Evolutionary conservation across 2,113 vertebrate genomes (phyloP), one percentile per base, ranked within the genome.

Genomic region (Jacana jacana): DNA sequence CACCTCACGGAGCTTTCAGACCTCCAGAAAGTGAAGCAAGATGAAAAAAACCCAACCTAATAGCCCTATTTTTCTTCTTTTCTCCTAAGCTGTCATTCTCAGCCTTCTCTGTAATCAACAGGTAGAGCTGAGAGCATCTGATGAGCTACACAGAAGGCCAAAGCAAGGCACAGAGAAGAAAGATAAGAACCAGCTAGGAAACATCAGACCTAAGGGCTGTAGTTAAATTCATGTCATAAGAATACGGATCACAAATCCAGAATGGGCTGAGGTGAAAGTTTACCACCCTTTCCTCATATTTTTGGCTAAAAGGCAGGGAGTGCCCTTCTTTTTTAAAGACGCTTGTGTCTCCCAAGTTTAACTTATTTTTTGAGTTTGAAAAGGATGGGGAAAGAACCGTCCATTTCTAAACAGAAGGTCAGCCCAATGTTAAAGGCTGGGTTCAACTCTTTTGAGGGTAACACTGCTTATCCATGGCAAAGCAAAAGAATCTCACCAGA

Each of bases 1-100:
- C 94, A 97, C 84, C 57, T 97, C 92, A 88, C 92, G 87, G 57
- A 96, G 93, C 90, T 97, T 97, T 95, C 93, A 97, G 95, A 95
- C 88, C 91, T 96, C 73, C 87, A 96, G 60, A 97, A 94, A 93
- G 80, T 46, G 76, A 96, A 97, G 95, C 70, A 77, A 58, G 33
- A 75, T 24, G 46, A 72, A 81, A 55, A 64, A 19, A 31, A 35
- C 6, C 42, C 42, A 42, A 20, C 6, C 20, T 7, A 81, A 60
- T 11, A 81, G 42, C 5, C 24, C n/a, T 60, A 5, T 28, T 86
- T 93, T 88, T 11, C 11, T 75, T 82, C 63, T 96, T 79, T 79
- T 86, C 65, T 89, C 35, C 51, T 31, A 48, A 69, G 48, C 8
- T 91, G 28, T 28, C 24, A 5, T 20, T 81, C 42, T 31, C 82